phyloP scores from a whole-genome alignment of 2,113 vertebrate genomes.

The Oreochromis spilurus region DNA sequence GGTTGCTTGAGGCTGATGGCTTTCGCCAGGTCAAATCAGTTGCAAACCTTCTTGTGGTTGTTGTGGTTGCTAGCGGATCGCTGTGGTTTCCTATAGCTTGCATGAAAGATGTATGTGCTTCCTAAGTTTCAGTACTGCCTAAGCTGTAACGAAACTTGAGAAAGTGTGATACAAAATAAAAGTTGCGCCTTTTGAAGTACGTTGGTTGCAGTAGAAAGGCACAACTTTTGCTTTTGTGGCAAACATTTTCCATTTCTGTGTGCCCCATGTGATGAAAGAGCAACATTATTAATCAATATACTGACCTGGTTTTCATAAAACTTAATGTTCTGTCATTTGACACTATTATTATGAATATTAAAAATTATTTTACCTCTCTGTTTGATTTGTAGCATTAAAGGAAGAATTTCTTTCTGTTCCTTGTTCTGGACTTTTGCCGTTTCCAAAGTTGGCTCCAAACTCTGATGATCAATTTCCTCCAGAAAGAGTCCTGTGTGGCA shows the following conservation, averaged over 20 bases:
- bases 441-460: background rate
- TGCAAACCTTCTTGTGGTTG: background rate
- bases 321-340: background rate
- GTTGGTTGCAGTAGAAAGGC: background rate
- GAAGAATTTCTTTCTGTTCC: background rate
- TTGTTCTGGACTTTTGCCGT: background rate
- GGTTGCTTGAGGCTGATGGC: background rate
- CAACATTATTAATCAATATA: background rate
- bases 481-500: conserved; percentile 4
- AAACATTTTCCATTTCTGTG: background rate
- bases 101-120: background rate
- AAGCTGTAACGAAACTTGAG: background rate
- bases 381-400: background rate
- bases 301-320: background rate
- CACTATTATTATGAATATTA: background rate
- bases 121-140: background rate
- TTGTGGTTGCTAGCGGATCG: background rate
- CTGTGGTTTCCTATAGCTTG: background rate
- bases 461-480: background rate
- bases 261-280: background rate
- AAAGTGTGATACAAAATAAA: background rate
- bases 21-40: background rate
- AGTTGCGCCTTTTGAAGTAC: background rate
- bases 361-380: background rate
- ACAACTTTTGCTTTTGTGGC: background rate